Evolutionary conservation across 2,888 invertebrate species (phyloP).

Genomic region (Blastobasis lacticolella): DNA sequence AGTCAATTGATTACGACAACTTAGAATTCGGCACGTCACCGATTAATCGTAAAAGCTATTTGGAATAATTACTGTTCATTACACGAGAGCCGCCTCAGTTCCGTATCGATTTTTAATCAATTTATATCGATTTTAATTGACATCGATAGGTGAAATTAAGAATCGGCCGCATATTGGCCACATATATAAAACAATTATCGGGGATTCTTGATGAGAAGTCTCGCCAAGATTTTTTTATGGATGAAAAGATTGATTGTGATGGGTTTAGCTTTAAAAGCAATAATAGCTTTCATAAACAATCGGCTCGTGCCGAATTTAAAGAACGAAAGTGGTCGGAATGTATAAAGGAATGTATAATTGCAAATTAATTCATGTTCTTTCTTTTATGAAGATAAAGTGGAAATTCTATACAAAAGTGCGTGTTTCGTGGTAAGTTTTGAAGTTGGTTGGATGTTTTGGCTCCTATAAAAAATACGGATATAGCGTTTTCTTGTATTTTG

Average conservation of each 20-base stretch:
- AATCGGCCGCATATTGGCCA: conserved; percentile 20
- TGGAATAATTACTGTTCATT: conserved; percentile 26
- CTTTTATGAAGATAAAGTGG: too few relatives aligned
- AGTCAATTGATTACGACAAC: background rate
- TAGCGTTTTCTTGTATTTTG: too few relatives aligned
- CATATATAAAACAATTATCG: conserved; percentile 22
- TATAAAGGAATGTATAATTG: too few relatives aligned
- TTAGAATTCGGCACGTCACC: conserved; percentile 28
- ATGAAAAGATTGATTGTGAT: background rate
- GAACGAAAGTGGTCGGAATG: too few relatives aligned
- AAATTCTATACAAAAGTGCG: too few relatives aligned
- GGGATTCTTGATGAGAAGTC: conserved; percentile 1
- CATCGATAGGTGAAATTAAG: conserved; percentile 47
- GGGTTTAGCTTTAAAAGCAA: background rate
- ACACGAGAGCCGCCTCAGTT: conserved; percentile 34
- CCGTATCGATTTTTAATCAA: conserved; percentile 59
- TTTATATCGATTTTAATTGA: conserved; percentile 65
- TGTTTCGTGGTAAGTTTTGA: too few relatives aligned
- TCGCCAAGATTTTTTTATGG: background rate
- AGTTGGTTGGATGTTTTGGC: too few relatives aligned
- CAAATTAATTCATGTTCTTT: too few relatives aligned
- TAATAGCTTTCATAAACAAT: background rate
- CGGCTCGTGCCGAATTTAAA: too few relatives aligned
- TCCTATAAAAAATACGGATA: too few relatives aligned
- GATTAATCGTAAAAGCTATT: conserved; percentile 11